Conservation (phyloP, 2,113 vertebrate genomes). For the Cheilinus undulatus region DNA sequence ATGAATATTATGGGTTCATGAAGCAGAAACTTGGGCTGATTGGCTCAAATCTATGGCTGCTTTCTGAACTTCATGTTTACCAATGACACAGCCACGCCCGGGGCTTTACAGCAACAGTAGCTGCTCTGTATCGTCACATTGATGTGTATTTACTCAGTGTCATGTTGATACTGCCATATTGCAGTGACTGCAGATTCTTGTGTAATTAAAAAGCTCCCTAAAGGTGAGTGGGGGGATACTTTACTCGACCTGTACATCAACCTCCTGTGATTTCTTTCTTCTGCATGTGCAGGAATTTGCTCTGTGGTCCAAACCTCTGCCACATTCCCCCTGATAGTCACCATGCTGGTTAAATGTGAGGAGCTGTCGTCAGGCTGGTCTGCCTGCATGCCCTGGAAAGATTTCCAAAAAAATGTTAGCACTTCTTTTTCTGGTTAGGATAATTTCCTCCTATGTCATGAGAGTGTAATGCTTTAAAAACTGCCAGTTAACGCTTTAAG, state of each 20-base stretch:
- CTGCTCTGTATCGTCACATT: constrained; percentile 56
- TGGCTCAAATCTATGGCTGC: constrained; percentile 42
- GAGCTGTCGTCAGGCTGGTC: constrained; percentile 14
- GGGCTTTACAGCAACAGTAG: constrained; percentile 53
- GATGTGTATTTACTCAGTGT: constrained; percentile 49
- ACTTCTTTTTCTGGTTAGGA: constrained; percentile 46
- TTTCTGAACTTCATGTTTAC: constrained; percentile 66
- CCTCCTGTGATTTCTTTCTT: constrained; percentile 27
- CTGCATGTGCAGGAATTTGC: constrained; percentile 53
- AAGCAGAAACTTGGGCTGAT: constrained; percentile 39
- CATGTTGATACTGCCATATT: constrained; percentile 38
- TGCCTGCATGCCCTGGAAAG: constrained; percentile 19
- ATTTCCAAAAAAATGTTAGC: constrained; percentile 20
- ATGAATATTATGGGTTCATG: background rate
- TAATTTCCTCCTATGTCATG: constrained; percentile 41
- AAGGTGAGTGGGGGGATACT: constrained; percentile 25
- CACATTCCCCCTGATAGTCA: constrained; percentile 52
- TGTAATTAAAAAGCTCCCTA: constrained; percentile 62
- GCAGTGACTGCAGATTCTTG: constrained; percentile 48
- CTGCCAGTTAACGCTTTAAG: background rate
- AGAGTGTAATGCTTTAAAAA: constrained; percentile 33
- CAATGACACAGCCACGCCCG: constrained; percentile 53
- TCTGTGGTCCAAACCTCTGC: constrained; percentile 37
- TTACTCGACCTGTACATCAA: constrained; percentile 56
- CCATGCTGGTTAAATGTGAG: constrained; percentile 41